Base-by-base conservation (phyloP, 2,888 invertebrate species). In the Ethmia dodecea region DNA sequence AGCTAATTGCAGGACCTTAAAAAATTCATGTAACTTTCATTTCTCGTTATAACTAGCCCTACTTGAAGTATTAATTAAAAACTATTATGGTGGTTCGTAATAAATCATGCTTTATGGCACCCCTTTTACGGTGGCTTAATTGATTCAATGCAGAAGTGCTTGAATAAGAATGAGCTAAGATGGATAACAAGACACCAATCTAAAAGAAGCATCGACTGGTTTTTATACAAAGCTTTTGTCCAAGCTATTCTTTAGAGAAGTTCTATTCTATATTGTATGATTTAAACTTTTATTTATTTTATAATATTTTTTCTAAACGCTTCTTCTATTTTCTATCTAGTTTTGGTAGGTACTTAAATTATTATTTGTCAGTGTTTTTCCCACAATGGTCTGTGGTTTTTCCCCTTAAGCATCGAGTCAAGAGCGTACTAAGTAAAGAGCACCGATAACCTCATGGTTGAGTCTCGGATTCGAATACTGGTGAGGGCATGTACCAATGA, bases 51-150 rank as follows among this genome's bases (percentile, higher is more conserved):
- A 4, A 10, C n/a, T n/a, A 38, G 47, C 54, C 55, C 65, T 62
- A 64, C 69, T 70, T 62, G 64, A 70, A 74, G 60, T 62, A 65
- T 56, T 78, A 78, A 80, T 80, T 80, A 74, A 75, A 77, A 71
- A 63, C 65, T 74, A 79, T 81, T 79, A 77, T 73, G 55, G 59
- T 49, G 34, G 52, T 39, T 28, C 41, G 53, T 51, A 46, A 73
- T 81, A 79, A 77, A 83, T 81, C 81, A 78, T 69, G 53, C 65
- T 77, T 72, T 76, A 72, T 62, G 55, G 59, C 65, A 71, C 69
- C 77, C 77, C 65, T 73, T 73, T 71, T 58, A 62, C 52, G 55
- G 54, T 44, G 46, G 37, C 55, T 65, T 74, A 80, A 81, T 81
- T 80, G 81, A 77, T 71, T 74, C 71, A 63, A 74, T 72, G 58